A percentile compares a stretch with the other conserved stretches of the same genome.
These are phyloP conservation scores for Drosophila mulleri DNA, from an alignment of 2,888 invertebrate genomes.

Conservation along the genomic window DNA sequence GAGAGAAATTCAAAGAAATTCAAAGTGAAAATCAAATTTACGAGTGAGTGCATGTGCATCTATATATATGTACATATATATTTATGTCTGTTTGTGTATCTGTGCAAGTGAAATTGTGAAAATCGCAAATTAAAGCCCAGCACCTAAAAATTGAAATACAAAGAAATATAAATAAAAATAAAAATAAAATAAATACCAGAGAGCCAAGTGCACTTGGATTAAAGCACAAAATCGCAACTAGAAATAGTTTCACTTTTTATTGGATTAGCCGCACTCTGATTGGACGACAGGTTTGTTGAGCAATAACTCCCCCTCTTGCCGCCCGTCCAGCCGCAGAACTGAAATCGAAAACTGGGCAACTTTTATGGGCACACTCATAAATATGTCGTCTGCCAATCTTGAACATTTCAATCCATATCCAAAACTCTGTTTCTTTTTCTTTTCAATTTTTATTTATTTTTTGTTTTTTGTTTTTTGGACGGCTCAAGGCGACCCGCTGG, in stretches of 20 bases:
- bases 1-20: slow-evolving; percentile 71
- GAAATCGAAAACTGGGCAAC: slow-evolving; percentile 46
- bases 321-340: slow-evolving; percentile 28
- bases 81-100: slow-evolving; percentile 20
- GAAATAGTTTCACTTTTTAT: slow-evolving; percentile 75
- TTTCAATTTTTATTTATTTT: slow-evolving; percentile 4
- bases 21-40: slow-evolving; percentile 73
- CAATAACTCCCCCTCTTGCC: slow-evolving; percentile 26
- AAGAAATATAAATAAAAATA: neutral
- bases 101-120: slow-evolving; percentile 72
- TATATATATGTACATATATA: neutral
- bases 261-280: slow-evolving; percentile 68
- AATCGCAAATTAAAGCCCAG: slow-evolving; percentile 63
- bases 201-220: slow-evolving; percentile 71
- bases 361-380: slow-evolving; percentile 47
- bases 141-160: slow-evolving; percentile 10
- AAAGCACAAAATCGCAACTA: slow-evolving; percentile 57
- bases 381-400: slow-evolving; percentile 43
- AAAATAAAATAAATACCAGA: slow-evolving; percentile 12
- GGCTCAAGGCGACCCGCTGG: slow-evolving; percentile 65
- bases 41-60: slow-evolving; percentile 21
- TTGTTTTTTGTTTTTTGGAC: slow-evolving; percentile 23
- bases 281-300: slow-evolving; percentile 71
- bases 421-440: slow-evolving; percentile 18
- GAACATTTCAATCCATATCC: slow-evolving; percentile 26